phyloP scores from a whole-genome alignment of 2,113 vertebrate genomes.

The Sturnus vulgaris region DNA sequence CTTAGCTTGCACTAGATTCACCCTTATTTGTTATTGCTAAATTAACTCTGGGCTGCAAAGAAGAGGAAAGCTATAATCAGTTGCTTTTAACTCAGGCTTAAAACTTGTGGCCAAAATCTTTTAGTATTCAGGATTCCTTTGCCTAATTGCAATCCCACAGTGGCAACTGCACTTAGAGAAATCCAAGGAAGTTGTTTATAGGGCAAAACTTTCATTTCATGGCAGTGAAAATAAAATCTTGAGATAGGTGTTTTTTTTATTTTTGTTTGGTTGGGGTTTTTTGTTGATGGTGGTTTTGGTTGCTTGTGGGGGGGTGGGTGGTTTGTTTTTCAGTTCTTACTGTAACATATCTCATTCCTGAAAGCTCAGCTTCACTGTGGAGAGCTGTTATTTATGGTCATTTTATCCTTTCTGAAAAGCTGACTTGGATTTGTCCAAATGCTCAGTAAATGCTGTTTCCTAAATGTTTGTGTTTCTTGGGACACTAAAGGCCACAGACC shows the following conservation, averaged over 20 bases:
- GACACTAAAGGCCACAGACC: neutral
- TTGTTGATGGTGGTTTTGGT: neutral
- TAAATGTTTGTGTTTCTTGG: neutral
- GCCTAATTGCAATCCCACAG: neutral
- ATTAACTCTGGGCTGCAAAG: neutral
- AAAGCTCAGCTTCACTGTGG: neutral
- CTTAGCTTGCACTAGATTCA: constrained; percentile 2
- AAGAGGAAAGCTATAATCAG: neutral
- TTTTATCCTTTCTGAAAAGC: neutral
- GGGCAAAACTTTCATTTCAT: neutral
- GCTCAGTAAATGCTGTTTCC: neutral
- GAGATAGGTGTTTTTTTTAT: neutral
- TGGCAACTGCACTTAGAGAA: neutral
- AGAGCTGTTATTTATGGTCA: neutral
- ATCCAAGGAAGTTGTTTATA: neutral
- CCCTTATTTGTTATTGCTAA: constrained; percentile 37
- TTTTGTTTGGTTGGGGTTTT: no score
- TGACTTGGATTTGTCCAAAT: neutral
- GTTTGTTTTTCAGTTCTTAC: neutral
- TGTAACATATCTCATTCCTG: neutral
- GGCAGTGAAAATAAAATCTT: neutral
- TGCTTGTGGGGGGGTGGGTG: neutral
- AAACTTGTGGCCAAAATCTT: neutral
- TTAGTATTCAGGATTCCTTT: neutral
- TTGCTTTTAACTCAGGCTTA: neutral